Evolutionary conservation across 92 coral and sea anemone genomes (phyloP), one percentile per base, ranked within the genome.

Genomic region (Parazoanthus atlanticus): DNA sequence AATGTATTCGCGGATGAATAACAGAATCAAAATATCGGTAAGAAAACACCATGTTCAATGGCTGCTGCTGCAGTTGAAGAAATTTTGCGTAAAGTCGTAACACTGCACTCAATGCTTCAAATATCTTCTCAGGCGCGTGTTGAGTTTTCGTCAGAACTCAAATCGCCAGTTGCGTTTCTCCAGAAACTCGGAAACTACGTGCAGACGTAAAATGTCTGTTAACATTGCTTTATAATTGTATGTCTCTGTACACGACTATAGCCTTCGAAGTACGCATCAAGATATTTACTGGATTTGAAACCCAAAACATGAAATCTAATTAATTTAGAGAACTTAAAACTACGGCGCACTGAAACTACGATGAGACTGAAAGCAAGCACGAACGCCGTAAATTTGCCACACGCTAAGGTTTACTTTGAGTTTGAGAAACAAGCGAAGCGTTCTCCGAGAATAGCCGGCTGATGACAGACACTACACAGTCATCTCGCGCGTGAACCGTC

Each of bases 191-290:
- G 74, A 67, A 67, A 67, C 74, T 67, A 26, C 74, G 30, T 67
- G 74, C 74, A 67, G 74, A 67, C 74, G 74, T 67, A n/a, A n/a
- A 67, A n/a, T 67, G 33, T 67, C 32, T 67, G 74, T n/a, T n/a
- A n/a, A 67, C 30, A 67, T 67, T n/a, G n/a, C n/a, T n/a, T n/a
- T n/a, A n/a, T n/a, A n/a, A n/a, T n/a, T n/a, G n/a, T n/a, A 23
- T 21, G 72, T 66, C 15, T 26, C 15, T 26, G 1, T 9, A 66
- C 15, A 66, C 58, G 5, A 0, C 8, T 12, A 49, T 70, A 28
- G 75, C 75, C 34, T 36, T 70, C 75, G 75, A 70, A 70, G 75
- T 70, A 21, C 75, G 32, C 75, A 28, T 70, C 75, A 70, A 70
- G 17, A 70, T 70, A 70, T 21, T 58, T 29, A 70, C 75, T 70